Evolutionary conservation across 1,140 invertebrate genomes (phyloP), one percentile per base, ranked within the genome.

Genomic region (Tetramorium parvispinum): DNA sequence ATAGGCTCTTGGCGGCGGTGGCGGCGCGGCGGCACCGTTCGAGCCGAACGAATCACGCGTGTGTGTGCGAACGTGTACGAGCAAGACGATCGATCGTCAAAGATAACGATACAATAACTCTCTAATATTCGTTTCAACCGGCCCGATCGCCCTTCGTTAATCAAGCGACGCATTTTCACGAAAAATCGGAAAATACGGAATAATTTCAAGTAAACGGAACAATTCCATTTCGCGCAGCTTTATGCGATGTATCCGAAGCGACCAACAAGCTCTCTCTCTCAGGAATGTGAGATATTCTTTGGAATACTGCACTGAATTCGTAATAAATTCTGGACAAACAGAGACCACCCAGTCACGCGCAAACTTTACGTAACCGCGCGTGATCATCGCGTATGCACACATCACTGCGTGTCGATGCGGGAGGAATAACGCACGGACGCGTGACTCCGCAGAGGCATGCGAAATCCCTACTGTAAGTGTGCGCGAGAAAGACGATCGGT

Each of bases 31-130:
- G 78, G 81, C 85, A 75, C 75, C 88, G 78, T 78, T 90, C 89
- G 76, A 87, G 68, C 79, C 76, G 70, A 90, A 85, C 89, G 76
- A 78, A 77, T 65, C 65, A 46, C 85, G 10, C 37, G 66, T 73
- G 40, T 24, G 37, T 66, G 37, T 24, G 43, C 43, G 40, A 21
- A 37, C 37, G 16, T n/a, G 6, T 27, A 40, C 66, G 51, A 73
- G 18, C n/a, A n/a, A 57, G 49, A 43, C 71, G 53, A 57, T 13
- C 86, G 89, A 92, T 92, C 85, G 91, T 88, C 89, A 86, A 66
- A 88, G 89, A 91, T 91, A 91, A 91, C 90, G 65, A 87, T 59
- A 86, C 89, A 90, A 91, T 91, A 91, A 91, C 86, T 91, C 87
- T 90, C 61, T 87, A 71, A 90, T 89, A 90, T 89, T 90, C 79